These are phyloP conservation scores for Drosophila pseudoananassae DNA, from an alignment of 1,140 invertebrate genomes.

Conservation along the genomic window DNA sequence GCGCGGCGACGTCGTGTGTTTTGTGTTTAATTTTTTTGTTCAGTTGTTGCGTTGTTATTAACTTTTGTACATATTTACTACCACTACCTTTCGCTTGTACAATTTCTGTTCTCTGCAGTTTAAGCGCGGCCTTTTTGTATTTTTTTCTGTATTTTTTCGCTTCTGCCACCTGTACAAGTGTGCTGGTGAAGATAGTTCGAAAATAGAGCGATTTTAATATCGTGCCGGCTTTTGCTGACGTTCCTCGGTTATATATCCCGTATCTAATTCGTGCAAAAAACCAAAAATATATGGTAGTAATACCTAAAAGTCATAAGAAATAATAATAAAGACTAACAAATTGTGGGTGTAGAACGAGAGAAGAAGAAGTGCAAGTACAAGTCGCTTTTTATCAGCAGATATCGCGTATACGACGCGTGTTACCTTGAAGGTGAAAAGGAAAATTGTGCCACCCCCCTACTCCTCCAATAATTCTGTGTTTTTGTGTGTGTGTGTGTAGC, in stretches of 20 bases:
- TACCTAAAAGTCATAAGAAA: slow-evolving; percentile 2
- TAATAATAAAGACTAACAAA: slow-evolving; percentile 2
- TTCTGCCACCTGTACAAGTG: slow-evolving; percentile 68
- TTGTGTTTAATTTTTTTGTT: slow-evolving; percentile 40
- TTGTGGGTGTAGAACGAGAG: slow-evolving; percentile 1
- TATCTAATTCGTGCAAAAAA: slow-evolving; percentile 14
- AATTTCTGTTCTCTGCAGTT: slow-evolving; percentile 65
- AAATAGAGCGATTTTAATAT: slow-evolving; percentile 22
- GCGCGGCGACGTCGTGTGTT: slow-evolving; percentile 50
- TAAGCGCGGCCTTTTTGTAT: slow-evolving; percentile 49
- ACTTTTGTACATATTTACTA: slow-evolving; percentile 70
- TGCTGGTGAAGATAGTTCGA: slow-evolving; percentile 27
- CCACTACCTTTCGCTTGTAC: slow-evolving; percentile 49
- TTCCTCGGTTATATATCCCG: slow-evolving; percentile 19
- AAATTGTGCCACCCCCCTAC: slow-evolving; percentile 51
- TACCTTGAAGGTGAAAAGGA: slow-evolving; percentile 58
- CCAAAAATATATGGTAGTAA: not conserved
- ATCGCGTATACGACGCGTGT: slow-evolving; percentile 59
- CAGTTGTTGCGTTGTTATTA: slow-evolving; percentile 75
- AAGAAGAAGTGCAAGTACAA: slow-evolving; percentile 21
- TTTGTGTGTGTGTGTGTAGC: slow-evolving; percentile 48
- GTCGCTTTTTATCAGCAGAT: slow-evolving; percentile 39
- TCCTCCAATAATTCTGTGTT: not conserved
- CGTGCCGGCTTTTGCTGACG: slow-evolving; percentile 52
- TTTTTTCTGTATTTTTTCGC: slow-evolving; percentile 4